These are phyloP conservation scores for Albula glossodonta DNA, from an alignment of 2,113 vertebrate genomes.

Conservation along the genomic window DNA sequence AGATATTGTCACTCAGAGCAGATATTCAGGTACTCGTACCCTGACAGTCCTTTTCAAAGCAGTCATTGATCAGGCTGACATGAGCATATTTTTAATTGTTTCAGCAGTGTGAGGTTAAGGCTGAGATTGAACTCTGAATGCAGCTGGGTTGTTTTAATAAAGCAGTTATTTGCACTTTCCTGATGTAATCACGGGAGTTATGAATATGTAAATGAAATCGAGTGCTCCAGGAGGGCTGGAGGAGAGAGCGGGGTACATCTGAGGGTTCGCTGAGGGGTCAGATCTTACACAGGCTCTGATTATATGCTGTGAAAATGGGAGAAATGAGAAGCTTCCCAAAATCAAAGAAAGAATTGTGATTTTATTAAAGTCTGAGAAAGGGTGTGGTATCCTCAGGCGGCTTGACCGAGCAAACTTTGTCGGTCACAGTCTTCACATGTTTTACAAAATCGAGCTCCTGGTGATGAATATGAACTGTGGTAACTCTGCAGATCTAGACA, in stretches of 20 bases:
- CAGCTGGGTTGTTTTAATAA: not conserved
- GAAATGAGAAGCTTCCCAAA: conserved; percentile 37
- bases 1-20: not conserved
- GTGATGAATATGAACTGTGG: not conserved
- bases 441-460: not conserved
- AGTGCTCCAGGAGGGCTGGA: not conserved
- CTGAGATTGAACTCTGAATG: not conserved
- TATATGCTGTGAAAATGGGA: conserved; percentile 39
- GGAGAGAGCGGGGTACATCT: not conserved
- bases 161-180: not conserved
- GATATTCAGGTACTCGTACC: not conserved
- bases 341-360: conserved; percentile 38
- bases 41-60: not conserved
- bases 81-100: not conserved
- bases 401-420: conserved; percentile 42
- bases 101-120: not conserved
- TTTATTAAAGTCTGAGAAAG: conserved; percentile 29
- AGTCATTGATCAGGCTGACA: not conserved
- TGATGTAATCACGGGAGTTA: not conserved
- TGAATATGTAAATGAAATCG: not conserved
- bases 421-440: conserved; percentile 20
- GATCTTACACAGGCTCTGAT: conserved; percentile 15
- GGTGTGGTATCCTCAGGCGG: not conserved
- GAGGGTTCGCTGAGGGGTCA: conserved; percentile 30
- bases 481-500: not conserved